Evolutionary conservation across 1,140 invertebrate species (phyloP).

Genomic region (Maniola jurtina): DNA sequence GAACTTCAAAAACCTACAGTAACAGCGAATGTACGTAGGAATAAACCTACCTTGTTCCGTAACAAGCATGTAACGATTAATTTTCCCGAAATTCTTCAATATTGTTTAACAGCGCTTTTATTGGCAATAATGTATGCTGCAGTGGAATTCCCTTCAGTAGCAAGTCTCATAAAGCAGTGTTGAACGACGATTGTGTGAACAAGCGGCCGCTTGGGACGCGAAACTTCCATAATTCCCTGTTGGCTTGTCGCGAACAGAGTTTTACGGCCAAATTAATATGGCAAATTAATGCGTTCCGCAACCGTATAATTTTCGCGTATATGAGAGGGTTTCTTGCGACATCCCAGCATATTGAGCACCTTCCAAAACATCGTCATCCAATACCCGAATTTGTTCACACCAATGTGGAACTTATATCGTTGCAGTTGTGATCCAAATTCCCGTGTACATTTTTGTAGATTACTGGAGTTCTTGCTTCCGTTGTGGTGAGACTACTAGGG

Average conservation of each 20-base stretch:
- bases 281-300: conserved; percentile 78
- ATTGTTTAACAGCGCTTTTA: conserved; percentile 44
- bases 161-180: conserved; percentile 60
- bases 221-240: conserved; percentile 68
- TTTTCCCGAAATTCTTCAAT: conserved; percentile 17
- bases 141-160: conserved; percentile 58
- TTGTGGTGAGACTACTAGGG: conserved; percentile 38
- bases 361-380: conserved; percentile 26
- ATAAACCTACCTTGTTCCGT: too few relatives aligned
- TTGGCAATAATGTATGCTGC: conserved; percentile 52
- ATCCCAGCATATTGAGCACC: conserved; percentile 48
- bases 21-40: too few relatives aligned
- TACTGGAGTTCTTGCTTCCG: conserved; percentile 5
- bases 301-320: conserved; percentile 72
- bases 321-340: conserved; percentile 68
- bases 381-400: conserved; percentile 11
- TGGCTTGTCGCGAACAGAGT: conserved; percentile 74
- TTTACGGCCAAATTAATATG: conserved; percentile 80
- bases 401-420: conserved; percentile 11
- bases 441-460: conserved; percentile 15
- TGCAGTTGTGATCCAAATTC: conserved; percentile 16
- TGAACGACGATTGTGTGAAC: conserved; percentile 66
- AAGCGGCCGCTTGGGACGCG: conserved; percentile 63
- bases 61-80: conserved; percentile 24
- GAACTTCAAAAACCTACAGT: too few relatives aligned